Base-by-base conservation (phyloP, 2,888 invertebrate genomes). In the Amiota mariae region DNA sequence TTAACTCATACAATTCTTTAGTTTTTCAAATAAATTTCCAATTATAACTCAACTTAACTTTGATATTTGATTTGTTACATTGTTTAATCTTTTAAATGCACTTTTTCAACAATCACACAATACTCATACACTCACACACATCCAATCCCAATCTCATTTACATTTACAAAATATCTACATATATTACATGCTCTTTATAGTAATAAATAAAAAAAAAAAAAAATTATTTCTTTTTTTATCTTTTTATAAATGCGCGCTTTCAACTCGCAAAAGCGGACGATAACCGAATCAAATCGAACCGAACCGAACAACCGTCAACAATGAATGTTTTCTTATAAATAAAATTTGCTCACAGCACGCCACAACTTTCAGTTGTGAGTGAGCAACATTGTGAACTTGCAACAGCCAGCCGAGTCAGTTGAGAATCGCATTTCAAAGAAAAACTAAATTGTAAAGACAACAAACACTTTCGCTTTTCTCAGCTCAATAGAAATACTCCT, bases 271-370 rank as follows among this genome's bases (percentile, higher is more conserved):
- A 36, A 36, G 36, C 36, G 36, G 6, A 36, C 36, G 36, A 36
- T 36, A 36, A 36, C 36, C 36, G 54, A 4, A 54, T 51, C 51
- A 6, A 13, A 13, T 54, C 54, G 8, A 36, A 36, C 36, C 36
- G 6, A 56, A 72, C 54, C 71, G 54, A 72, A 24, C 72, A 13
- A 63, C 49, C 82, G 86, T 80, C 78, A 81, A 84, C 85, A 79
- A 81, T 79, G 85, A 82, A 80, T 80, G 87, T 85, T 82, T 82
- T 87, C 79, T 84, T 86, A 86, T 82, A 86, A 86, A 85, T 86
- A 86, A 87, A 84, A 79, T 72, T 70, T 66, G 72, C 61, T 47
- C 8, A 15, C n/a, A 57, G 15, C 54, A 36, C 24, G 9, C 59
- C 15, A 10, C 18, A 11, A 51, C 54, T n/a, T 36, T 48, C 49